Evolutionary conservation across 1,140 invertebrate genomes (phyloP).

Genomic region (Homarus americanus): DNA sequence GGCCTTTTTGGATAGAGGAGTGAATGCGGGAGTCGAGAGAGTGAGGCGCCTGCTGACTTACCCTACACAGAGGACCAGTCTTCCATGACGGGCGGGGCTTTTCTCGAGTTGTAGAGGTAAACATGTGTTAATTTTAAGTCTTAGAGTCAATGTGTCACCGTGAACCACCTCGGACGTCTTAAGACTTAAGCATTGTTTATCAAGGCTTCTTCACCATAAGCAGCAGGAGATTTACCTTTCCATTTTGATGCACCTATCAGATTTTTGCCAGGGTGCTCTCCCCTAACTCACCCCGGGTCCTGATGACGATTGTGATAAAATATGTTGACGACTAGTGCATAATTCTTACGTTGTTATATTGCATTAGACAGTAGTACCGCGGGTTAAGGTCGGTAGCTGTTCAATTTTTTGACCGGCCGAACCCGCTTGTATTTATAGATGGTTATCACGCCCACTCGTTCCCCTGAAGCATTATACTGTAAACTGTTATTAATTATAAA

Average conservation of each 20-base stretch:
- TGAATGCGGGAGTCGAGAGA: no score
- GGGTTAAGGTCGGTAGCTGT: not conserved
- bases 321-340: constrained; percentile 42
- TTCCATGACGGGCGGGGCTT: not conserved
- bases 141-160: not conserved
- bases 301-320: constrained; percentile 48
- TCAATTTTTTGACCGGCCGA: not conserved
- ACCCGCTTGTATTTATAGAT: not conserved
- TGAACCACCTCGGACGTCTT: not conserved
- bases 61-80: not conserved
- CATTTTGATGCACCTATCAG: not conserved
- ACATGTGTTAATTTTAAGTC: constrained; percentile 47
- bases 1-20: no score
- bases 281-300: not conserved
- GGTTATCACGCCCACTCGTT: not conserved
- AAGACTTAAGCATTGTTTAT: constrained; percentile 15
- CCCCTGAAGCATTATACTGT: not conserved
- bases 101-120: constrained; percentile 25
- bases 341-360: constrained; percentile 36
- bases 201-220: not conserved
- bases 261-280: constrained; percentile 1
- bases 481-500: constrained; percentile 30
- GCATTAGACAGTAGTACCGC: not conserved
- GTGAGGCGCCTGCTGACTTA: no score
- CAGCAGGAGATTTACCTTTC: not conserved